These are phyloP conservation scores for Meloidogyne chitwoodi DNA, from an alignment of 1,140 invertebrate species.

Conservation along the genomic window DNA sequence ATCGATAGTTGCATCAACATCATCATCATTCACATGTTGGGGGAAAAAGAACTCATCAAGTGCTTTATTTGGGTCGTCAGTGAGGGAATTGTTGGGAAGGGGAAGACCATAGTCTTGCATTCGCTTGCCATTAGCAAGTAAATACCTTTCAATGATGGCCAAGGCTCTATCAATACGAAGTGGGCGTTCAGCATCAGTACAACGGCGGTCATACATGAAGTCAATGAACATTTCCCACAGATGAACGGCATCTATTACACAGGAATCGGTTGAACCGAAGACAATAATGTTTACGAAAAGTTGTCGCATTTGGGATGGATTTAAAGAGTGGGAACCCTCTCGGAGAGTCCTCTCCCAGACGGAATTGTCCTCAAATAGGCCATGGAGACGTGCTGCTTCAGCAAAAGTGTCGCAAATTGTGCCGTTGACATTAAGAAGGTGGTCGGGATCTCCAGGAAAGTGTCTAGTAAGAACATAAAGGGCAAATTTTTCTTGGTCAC, in stretches of 20 bases:
- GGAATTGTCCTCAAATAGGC: no score
- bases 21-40: no score
- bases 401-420: no score
- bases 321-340: no score
- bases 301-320: neutral
- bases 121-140: neutral
- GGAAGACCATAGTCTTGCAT: no score
- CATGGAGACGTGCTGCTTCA: no score
- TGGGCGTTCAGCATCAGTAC: neutral
- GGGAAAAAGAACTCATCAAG: neutral
- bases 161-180: neutral
- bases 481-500: neutral
- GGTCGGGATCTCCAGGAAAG: neutral
- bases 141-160: neutral
- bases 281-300: conserved; percentile 2
- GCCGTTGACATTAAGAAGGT: no score
- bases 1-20: neutral
- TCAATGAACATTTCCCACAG: no score
- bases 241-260: no score
- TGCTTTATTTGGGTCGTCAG: neutral
- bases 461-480: neutral
- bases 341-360: no score
- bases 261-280: neutral
- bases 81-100: neutral
- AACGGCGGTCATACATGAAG: no score